Evolutionary conservation across 2,797 vertebrate genomes (phyloP).

Genomic region (Myotis pilosus): DNA sequence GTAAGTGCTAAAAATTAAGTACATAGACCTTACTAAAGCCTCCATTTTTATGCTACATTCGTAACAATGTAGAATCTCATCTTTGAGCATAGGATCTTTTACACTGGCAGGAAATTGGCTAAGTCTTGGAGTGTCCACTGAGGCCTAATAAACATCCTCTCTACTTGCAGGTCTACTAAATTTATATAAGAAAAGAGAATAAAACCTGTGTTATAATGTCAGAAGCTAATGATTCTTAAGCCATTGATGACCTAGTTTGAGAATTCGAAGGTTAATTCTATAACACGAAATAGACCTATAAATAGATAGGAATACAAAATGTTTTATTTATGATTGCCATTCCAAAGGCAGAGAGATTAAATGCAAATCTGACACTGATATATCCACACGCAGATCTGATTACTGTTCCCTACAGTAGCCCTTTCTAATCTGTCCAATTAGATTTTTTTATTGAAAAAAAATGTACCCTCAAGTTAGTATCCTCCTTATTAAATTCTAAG

Average conservation of each 20-base stretch:
- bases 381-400: not conserved
- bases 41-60: not conserved
- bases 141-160: not conserved
- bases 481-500: conserved; percentile 71
- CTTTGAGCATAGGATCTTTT: not conserved
- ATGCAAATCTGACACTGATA: not conserved
- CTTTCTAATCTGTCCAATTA: conserved; percentile 57
- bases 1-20: not conserved
- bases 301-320: not conserved
- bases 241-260: not conserved
- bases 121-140: not conserved
- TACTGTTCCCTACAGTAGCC: not conserved
- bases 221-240: not conserved
- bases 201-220: not conserved
- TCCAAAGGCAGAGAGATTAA: not conserved
- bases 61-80: not conserved
- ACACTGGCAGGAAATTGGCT: not conserved
- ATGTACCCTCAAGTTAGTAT: not conserved
- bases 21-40: not conserved
- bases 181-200: not conserved
- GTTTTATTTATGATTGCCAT: not conserved
- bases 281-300: not conserved
- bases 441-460: conserved; percentile 58
- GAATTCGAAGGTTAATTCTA: not conserved
- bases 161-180: not conserved